phyloP scores from a whole-genome alignment of 2,113 vertebrate genomes.

The Aptenodytes patagonicus region DNA sequence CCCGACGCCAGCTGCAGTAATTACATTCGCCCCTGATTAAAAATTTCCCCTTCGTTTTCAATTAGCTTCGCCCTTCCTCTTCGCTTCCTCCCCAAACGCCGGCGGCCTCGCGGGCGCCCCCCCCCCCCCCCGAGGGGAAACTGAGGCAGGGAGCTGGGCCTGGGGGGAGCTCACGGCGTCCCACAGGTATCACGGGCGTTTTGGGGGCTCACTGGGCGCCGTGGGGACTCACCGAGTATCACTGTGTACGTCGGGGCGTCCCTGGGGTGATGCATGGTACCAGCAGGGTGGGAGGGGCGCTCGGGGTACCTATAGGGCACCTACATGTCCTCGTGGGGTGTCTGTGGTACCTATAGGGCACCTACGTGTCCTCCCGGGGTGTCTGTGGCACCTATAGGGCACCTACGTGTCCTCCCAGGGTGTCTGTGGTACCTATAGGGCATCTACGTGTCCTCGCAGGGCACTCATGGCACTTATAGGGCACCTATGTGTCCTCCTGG shows the following conservation, averaged over 20 bases:
- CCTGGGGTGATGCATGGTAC: not conserved
- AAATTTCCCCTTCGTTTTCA: not conserved
- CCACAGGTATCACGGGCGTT: not conserved
- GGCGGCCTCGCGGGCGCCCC: not conserved
- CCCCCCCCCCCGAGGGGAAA: no score
- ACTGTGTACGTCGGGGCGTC: not conserved
- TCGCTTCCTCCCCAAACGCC: not conserved
- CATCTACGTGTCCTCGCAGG: no score
- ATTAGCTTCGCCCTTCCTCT: not conserved
- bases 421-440: no score
- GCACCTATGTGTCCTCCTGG: no score
- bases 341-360: no score
- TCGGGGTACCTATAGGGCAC: no score
- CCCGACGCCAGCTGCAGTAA: not conserved
- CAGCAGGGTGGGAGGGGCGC: no score
- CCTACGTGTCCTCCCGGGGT: no score
- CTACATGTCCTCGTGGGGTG: no score
- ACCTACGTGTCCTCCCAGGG: no score
- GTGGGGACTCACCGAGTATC: not conserved
- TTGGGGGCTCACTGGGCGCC: not conserved
- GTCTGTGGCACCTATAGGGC: no score
- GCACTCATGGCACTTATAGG: no score
- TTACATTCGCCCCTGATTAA: not conserved
- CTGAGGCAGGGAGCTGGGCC: not conserved
- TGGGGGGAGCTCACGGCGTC: not conserved